These are phyloP conservation scores for Tetheella fluctuosa DNA, from an alignment of 2,888 invertebrate species.

Conservation along the genomic window DNA sequence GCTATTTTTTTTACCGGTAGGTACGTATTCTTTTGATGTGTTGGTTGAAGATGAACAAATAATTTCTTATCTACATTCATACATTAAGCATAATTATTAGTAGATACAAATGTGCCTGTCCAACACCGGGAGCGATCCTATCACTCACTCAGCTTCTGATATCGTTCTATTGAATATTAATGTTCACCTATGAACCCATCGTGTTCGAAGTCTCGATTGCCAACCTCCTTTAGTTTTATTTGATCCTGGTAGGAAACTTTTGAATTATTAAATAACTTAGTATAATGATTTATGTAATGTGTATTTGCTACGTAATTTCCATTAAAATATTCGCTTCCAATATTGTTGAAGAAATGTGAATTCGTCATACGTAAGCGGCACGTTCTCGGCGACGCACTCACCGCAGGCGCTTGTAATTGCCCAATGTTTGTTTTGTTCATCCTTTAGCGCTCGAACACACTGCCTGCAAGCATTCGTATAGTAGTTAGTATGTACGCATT, in stretches of 20 bases:
- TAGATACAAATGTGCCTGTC: constrained; percentile 22
- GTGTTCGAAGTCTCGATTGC: constrained; percentile 11
- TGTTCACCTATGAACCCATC: constrained; percentile 40
- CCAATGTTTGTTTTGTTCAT: constrained; percentile 73
- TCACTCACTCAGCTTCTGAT: constrained; percentile 43
- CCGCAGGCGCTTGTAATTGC: constrained; percentile 73
- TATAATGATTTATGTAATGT: too few species aligned
- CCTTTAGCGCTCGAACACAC: constrained; percentile 25
- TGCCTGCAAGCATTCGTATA: too few species aligned
- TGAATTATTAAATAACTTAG: constrained; percentile 20
- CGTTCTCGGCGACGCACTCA: constrained; percentile 53
- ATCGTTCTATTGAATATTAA: constrained; percentile 42
- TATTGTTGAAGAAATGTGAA: constrained; percentile 10
- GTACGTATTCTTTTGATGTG: neutral
- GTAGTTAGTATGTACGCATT: too few species aligned
- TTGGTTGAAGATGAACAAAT: constrained; percentile 19
- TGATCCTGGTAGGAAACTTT: neutral
- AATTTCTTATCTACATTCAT: constrained; percentile 17
- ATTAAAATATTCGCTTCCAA: too few species aligned
- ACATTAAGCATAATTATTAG: constrained; percentile 2
- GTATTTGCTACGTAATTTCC: too few species aligned
- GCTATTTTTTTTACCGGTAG: neutral
- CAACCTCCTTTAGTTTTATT: constrained; percentile 10
- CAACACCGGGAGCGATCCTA: constrained; percentile 42
- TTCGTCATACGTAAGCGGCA: constrained; percentile 52